A percentile compares a stretch with the other conserved stretches of the same genome.
Evolutionary conservation across 2,888 invertebrate genomes (phyloP).

Genomic region (Athalia cordata): DNA sequence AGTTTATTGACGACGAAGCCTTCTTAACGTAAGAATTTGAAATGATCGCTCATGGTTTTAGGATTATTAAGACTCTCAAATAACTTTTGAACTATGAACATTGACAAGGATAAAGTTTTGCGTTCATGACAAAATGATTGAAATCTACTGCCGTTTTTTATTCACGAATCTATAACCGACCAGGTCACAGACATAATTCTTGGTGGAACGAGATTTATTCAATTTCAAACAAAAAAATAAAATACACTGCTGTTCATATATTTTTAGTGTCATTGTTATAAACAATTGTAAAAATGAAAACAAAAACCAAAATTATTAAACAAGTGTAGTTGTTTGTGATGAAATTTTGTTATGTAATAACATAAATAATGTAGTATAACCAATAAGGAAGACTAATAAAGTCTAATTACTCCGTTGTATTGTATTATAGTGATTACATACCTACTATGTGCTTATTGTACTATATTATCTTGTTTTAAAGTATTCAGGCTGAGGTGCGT

Average conservation of each 20-base stretch:
- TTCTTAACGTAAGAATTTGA: not conserved
- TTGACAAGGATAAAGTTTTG: not conserved
- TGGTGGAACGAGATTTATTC: slow-evolving; percentile 9
- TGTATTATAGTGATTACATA: slow-evolving; percentile 66
- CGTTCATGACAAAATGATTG: not conserved
- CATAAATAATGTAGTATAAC: slow-evolving; percentile 61
- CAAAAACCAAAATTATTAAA: slow-evolving; percentile 47
- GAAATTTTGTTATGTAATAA: slow-evolving; percentile 67
- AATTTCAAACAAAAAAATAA: not conserved
- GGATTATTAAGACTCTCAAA: not conserved
- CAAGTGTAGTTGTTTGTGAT: slow-evolving; percentile 63
- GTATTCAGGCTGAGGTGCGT: slow-evolving; percentile 56
- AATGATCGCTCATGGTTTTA: slow-evolving; percentile 6
- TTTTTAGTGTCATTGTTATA: slow-evolving; percentile 64
- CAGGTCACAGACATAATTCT: slow-evolving; percentile 8
- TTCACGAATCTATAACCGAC: slow-evolving; percentile 16
- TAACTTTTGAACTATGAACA: slow-evolving; percentile 7
- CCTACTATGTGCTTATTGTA: slow-evolving; percentile 69
- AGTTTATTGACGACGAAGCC: not conserved
- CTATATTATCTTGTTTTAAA: slow-evolving; percentile 65
- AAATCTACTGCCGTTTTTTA: not conserved
- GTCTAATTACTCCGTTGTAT: slow-evolving; percentile 61
- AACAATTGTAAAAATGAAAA: slow-evolving; percentile 59
- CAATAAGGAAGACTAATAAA: slow-evolving; percentile 62
- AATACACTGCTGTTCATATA: slow-evolving; percentile 38